Percentiles rank a stretch among this genome's conserved stretches.
These are phyloP conservation scores for Calameuta pallipes DNA, from an alignment of 2,888 invertebrate genomes.

Conservation along the genomic window DNA sequence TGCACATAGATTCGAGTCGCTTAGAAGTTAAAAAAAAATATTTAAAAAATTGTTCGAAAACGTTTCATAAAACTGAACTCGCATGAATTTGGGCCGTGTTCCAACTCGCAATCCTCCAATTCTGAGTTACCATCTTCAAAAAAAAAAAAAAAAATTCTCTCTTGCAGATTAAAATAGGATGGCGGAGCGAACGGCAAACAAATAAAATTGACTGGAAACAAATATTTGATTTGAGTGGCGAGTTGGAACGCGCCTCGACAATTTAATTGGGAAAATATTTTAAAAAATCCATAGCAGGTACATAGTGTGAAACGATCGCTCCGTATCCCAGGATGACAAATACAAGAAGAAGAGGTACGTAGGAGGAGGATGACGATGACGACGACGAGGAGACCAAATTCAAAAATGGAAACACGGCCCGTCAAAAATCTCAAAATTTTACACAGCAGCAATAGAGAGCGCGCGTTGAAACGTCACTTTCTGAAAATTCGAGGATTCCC, in stretches of 20 bases:
- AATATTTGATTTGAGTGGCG: slow-evolving; percentile 18
- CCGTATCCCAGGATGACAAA: neutral
- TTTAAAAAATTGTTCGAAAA: neutral
- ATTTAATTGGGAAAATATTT: neutral
- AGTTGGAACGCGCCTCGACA: slow-evolving; percentile 44
- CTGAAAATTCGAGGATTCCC: slow-evolving; percentile 56
- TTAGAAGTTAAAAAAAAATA: neutral
- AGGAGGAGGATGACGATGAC: slow-evolving; percentile 25
- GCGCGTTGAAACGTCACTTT: slow-evolving; percentile 37
- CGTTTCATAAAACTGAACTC: neutral
- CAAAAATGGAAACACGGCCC: neutral
- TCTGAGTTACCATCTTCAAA: neutral
- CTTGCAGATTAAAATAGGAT: neutral
- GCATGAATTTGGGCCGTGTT: slow-evolving; percentile 40
- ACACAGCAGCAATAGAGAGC: neutral
- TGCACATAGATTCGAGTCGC: neutral
- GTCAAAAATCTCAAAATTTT: neutral
- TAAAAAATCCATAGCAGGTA: neutral
- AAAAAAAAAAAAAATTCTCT: neutral
- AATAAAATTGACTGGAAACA: slow-evolving; percentile 7
- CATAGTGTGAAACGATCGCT: slow-evolving; percentile 1
- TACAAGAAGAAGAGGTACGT: slow-evolving; percentile 12
- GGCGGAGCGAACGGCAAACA: neutral
- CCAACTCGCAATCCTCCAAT: slow-evolving; percentile 40
- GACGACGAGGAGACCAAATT: slow-evolving; percentile 9